Percentiles rank a stretch among this genome's conserved stretches.
Evolutionary conservation across 2,113 vertebrate genomes (phyloP).

Genomic region (Mormoops blainvillei): DNA sequence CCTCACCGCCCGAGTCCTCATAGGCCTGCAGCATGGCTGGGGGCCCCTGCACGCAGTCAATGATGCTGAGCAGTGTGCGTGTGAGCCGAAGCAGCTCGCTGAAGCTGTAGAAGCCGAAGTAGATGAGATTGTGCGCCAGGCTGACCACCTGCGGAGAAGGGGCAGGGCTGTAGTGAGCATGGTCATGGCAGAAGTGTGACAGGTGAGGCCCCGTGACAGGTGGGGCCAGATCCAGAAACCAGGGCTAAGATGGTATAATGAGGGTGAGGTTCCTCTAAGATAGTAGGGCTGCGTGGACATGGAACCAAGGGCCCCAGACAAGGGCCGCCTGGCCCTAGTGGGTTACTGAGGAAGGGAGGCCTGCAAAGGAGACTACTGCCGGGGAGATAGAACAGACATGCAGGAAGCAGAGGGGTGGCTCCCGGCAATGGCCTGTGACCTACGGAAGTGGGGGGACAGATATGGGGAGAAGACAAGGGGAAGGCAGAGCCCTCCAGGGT

Average conservation of each 20-base stretch:
- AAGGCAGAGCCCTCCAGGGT: too few relatives aligned
- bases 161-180: not conserved
- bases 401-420: not conserved
- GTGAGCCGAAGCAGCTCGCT: constrained; percentile 95
- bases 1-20: constrained; percentile 88
- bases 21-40: constrained; percentile 79
- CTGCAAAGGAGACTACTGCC: not conserved
- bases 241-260: fast-evolving
- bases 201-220: not conserved
- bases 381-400: not conserved
- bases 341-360: not conserved
- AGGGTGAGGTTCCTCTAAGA: not conserved
- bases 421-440: not conserved
- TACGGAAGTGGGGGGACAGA: not conserved
- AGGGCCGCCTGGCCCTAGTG: not conserved
- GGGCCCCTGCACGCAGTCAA: constrained; percentile 92
- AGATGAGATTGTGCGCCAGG: constrained; percentile 95
- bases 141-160: constrained; percentile 89
- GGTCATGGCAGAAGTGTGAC: not conserved
- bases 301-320: not conserved
- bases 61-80: constrained; percentile 93
- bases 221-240: not conserved
- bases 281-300: fast-evolving
- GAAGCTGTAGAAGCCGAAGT: constrained; percentile 99
- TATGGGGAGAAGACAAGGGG: too few relatives aligned